phyloP scores from a whole-genome alignment of 2,888 invertebrate species.

The Drosophila hamatofila region DNA sequence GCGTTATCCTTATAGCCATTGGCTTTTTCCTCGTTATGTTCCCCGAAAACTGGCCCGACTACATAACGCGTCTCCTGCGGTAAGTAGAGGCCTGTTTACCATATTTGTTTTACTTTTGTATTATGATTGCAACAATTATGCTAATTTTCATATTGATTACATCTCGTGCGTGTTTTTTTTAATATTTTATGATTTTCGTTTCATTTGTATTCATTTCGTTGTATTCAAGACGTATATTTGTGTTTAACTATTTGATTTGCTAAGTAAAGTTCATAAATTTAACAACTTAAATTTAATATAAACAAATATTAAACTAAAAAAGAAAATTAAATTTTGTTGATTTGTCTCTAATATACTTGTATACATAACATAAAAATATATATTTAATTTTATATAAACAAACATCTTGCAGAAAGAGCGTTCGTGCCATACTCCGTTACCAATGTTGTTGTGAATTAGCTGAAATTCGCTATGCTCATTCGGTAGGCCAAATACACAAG shows the following conservation, averaged over 20 bases:
- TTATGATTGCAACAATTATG: constrained; percentile 56
- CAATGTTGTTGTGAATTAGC: constrained; percentile 86
- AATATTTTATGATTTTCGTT: constrained; percentile 36
- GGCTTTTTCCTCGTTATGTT: constrained; percentile 97
- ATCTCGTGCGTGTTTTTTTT: constrained; percentile 65
- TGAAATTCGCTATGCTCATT: constrained; percentile 86
- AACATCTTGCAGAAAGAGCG: constrained; percentile 86
- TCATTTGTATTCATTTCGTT: constrained; percentile 10
- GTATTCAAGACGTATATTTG: constrained; percentile 29
- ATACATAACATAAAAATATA: constrained; percentile 55
- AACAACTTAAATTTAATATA: constrained; percentile 36
- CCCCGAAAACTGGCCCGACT: constrained; percentile 98
- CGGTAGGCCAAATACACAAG: constrained; percentile 84
- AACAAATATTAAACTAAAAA: constrained; percentile 35
- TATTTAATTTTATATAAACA: constrained; percentile 75
- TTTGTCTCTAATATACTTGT: constrained; percentile 47
- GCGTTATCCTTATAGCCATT: constrained; percentile 94
- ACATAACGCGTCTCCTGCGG: constrained; percentile 95
- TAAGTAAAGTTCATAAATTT: constrained; percentile 39
- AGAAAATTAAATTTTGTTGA: constrained; percentile 26
- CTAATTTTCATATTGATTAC: constrained; percentile 68
- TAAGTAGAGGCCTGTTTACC: constrained; percentile 85
- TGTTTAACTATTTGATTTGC: constrained; percentile 44
- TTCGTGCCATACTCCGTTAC: constrained; percentile 86
- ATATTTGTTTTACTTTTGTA: constrained; percentile 15